phyloP scores from a whole-genome alignment of 37 sponge, comb jelly and placozoan species.

The Beroe forskalii region DNA sequence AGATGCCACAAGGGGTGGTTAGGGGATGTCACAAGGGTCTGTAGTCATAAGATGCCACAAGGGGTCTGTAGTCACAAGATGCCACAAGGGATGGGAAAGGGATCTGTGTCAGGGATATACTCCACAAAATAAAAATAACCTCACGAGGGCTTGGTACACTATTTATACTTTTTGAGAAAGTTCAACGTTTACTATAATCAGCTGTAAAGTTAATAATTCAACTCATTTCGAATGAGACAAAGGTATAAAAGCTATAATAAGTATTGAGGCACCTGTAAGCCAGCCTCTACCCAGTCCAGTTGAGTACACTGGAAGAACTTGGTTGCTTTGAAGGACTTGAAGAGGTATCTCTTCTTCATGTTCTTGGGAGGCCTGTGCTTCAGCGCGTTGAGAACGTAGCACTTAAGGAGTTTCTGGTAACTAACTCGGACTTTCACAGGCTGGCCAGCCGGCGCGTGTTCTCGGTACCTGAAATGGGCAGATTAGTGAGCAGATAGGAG shows the following conservation, averaged over 20 bases:
- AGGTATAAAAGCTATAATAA: background rate
- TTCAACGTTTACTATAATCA: too few species aligned
- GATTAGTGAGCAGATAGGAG: too few species aligned
- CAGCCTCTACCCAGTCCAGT: constrained; percentile 99
- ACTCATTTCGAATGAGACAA: background rate
- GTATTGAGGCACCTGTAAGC: constrained; percentile 67
- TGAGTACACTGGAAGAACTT: constrained; percentile 99
- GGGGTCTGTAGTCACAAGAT: too few species aligned
- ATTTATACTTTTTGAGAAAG: too few species aligned
- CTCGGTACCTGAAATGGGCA: constrained; percentile 82
- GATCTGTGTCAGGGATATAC: background rate
- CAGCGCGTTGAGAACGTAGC: constrained; percentile 93
- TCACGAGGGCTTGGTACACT: background rate
- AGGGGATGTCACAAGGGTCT: too few species aligned
- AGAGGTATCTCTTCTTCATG: constrained; percentile 95
- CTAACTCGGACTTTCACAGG: constrained; percentile 99
- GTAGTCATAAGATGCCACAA: too few species aligned
- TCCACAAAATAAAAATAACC: background rate
- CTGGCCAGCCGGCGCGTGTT: constrained; percentile 93
- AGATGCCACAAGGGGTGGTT: too few species aligned
- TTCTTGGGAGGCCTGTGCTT: constrained; percentile 95
- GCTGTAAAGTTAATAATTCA: too few species aligned
- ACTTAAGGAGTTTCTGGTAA: constrained; percentile 97
- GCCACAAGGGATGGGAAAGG: too few species aligned
- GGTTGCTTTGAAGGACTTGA: constrained; percentile 93